Base-by-base conservation (phyloP, 1,140 invertebrate species). In the Drosophila bipectinata region DNA sequence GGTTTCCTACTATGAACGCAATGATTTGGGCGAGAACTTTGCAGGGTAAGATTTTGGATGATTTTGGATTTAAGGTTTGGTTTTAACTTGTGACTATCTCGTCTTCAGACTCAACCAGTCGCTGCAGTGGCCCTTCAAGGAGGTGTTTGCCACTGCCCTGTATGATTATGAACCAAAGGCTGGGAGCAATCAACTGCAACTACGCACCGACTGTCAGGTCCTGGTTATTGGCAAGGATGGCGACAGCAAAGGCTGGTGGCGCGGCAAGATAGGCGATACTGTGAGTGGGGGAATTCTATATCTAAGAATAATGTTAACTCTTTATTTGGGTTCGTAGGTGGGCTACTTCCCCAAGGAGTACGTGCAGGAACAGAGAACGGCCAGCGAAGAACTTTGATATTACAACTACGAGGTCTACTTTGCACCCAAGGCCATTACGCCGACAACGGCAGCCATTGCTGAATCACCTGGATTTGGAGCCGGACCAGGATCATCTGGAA, bases 1-100 rank as follows among this genome's bases (percentile, higher is more conserved):
- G 24, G 95, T 99, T 48, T 95, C 95, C 44, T 98, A 96, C 92
- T 99, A 99, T 92, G 96, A 98, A 92, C 94, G 96, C 51, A 96
- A 95, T 61, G 97, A 96, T 89, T 93, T 99, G 51, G 94, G 95
- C 1, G 97, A 98, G 93, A 98, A 98, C 92, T 99, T 99, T 92
- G 95, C 95, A n/a, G 95, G 95, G 95, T 95, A 91, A 91, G 67
- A 7, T 14, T 14, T 8, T 8, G 9, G 1, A 15, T 14, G 14
- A 44, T 44, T 18, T 0, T 18, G 15, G 10, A 37, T 4, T n/a
- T 0, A 9, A 3, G 9, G 10, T 37, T 12, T 37, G 12, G 7
- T 10, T 9, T 9, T 37, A 0, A 12, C 1, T 12, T 1, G 10
- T 10, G 10, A 1, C 10, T 37, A 12, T 10, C 5, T 1, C 1